These are phyloP conservation scores for Pseudocheirus occidentalis DNA, from an alignment of 2,797 vertebrate genomes.

Conservation along the genomic window DNA sequence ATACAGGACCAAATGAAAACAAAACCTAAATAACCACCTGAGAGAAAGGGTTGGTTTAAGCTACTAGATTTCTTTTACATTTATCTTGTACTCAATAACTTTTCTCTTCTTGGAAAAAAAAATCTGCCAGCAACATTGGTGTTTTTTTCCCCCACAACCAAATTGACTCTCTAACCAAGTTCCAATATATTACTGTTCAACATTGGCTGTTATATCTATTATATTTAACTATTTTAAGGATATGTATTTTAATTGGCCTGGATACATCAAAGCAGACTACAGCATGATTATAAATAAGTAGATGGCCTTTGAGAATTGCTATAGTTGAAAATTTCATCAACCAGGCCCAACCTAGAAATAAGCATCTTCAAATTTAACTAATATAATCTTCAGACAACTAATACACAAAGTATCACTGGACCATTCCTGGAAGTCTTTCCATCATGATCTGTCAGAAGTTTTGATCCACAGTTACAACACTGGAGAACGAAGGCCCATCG, in stretches of 20 bases:
- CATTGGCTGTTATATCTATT: background rate
- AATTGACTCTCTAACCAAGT: background rate
- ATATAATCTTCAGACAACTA: background rate
- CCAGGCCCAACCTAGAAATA: background rate
- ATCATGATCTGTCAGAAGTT: background rate
- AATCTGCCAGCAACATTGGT: background rate
- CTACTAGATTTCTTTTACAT: background rate
- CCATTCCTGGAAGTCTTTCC: background rate
- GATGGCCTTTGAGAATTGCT: background rate
- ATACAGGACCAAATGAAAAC: background rate
- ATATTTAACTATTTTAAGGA: background rate
- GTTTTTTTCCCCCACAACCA: background rate
- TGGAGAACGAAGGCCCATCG: background rate
- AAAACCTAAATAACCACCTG: background rate
- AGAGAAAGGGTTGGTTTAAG: background rate
- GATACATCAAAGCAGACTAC: background rate
- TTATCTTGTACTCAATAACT: background rate
- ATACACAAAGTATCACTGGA: background rate
- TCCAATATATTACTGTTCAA: background rate
- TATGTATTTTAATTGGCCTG: background rate
- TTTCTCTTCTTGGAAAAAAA: background rate
- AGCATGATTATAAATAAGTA: background rate
- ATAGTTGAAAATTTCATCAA: background rate
- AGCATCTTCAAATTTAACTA: background rate
- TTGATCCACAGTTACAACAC: background rate